Percentiles rank a stretch among this genome's conserved stretches.
phyloP scores from a whole-genome alignment of 2,797 vertebrate genomes.

The Sebastes hubbsi region DNA sequence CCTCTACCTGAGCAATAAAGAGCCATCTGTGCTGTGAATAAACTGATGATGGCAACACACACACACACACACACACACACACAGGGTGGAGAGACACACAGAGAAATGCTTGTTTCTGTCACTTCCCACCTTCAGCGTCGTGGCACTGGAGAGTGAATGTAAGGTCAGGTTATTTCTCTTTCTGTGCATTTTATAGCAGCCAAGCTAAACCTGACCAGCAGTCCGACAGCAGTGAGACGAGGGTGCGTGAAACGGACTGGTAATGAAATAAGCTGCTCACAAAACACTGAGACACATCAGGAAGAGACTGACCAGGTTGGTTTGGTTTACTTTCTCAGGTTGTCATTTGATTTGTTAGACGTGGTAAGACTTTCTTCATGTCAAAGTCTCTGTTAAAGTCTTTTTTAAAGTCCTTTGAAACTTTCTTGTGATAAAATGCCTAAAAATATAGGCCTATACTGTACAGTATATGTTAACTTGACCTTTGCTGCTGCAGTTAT shows the following conservation, averaged over 20 bases:
- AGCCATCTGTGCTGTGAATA: slow-evolving; percentile 80
- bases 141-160: slow-evolving; percentile 61
- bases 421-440: neutral
- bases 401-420: neutral
- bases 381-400: neutral
- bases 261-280: neutral
- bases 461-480: neutral
- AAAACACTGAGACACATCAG: slow-evolving; percentile 2
- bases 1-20: slow-evolving; percentile 80
- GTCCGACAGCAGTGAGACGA: neutral
- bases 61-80: slow-evolving; percentile 28
- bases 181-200: slow-evolving; percentile 35
- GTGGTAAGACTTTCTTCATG: neutral
- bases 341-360: neutral
- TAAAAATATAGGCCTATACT: neutral
- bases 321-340: neutral
- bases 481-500: neutral
- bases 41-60: slow-evolving; percentile 72
- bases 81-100: slow-evolving; percentile 50
- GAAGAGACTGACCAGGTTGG: slow-evolving; percentile 3
- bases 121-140: slow-evolving; percentile 63
- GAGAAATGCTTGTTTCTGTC: slow-evolving; percentile 76
- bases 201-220: slow-evolving; percentile 15
- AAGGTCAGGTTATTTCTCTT: slow-evolving; percentile 63
- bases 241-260: neutral